phyloP scores from a whole-genome alignment of 2,113 vertebrate species.

The Solea solea region DNA sequence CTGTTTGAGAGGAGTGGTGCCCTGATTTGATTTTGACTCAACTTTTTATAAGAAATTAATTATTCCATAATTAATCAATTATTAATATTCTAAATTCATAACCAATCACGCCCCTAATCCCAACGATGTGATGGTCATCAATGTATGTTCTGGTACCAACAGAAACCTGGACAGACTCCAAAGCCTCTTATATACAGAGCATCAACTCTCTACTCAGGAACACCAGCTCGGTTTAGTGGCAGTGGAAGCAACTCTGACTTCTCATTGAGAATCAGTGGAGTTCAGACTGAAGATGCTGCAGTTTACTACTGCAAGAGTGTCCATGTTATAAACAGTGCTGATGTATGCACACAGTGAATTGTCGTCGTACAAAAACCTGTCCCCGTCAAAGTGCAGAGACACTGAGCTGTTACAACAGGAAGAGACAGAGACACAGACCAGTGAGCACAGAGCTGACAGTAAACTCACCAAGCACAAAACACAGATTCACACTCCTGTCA shows the following conservation, averaged over 20 bases:
- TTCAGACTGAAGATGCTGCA: conserved; percentile 57
- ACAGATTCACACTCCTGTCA: background rate
- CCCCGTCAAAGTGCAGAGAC: too few species aligned
- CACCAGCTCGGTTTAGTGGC: conserved; percentile 45
- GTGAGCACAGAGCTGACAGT: conserved; percentile 10
- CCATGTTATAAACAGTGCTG: background rate
- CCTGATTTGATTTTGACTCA: too few species aligned
- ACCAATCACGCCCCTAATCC: too few species aligned
- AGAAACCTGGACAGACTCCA: conserved; percentile 58
- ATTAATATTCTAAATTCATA: too few species aligned
- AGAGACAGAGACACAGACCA: conserved; percentile 8
- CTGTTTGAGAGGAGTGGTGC: too few species aligned
- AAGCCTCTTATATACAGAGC: too few species aligned
- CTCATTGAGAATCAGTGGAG: conserved; percentile 29
- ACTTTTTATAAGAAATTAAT: too few species aligned
- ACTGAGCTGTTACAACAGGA: too few species aligned
- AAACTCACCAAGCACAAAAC: background rate
- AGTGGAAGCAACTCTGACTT: conserved; percentile 46
- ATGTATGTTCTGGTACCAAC: conserved; percentile 58
- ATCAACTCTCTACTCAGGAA: too few species aligned
- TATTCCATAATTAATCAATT: too few species aligned
- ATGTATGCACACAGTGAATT: conserved; percentile 52
- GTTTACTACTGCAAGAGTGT: conserved; percentile 51
- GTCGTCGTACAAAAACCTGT: conserved; percentile 52
- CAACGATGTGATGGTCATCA: too few species aligned